Conservation (phyloP, 2,888 invertebrate genomes). For the Temnothorax unifasciatus region DNA sequence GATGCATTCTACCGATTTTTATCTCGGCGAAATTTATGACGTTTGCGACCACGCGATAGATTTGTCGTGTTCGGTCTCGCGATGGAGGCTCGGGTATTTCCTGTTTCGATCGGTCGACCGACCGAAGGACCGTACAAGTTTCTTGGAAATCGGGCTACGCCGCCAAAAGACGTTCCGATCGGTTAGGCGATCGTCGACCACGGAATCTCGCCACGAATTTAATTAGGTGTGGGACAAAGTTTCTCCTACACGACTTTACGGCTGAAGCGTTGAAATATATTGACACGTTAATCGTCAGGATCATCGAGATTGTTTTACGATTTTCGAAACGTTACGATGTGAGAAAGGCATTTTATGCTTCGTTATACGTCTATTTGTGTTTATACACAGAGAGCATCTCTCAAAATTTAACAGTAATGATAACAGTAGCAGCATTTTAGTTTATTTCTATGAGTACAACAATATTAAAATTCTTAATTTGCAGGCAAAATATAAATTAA, state of each 20-base stretch:
- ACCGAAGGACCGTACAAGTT: conserved; percentile 10
- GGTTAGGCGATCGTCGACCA: conserved; percentile 32
- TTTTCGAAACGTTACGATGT: conserved; percentile 24
- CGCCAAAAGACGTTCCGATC: conserved; percentile 44
- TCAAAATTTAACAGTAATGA: not conserved
- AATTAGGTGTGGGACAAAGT: conserved; percentile 60
- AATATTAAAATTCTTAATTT: not conserved
- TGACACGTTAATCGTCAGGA: conserved; percentile 46
- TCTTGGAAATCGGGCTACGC: conserved; percentile 29
- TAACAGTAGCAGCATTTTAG: not conserved
- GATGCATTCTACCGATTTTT: conserved; percentile 50
- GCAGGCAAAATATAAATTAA: not conserved
- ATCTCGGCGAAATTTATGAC: conserved; percentile 57
- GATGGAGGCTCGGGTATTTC: conserved; percentile 48
- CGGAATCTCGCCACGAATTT: conserved; percentile 45
- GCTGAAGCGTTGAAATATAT: conserved; percentile 51
- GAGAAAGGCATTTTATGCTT: conserved; percentile 22
- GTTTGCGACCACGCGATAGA: conserved; percentile 39
- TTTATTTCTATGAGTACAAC: not conserved
- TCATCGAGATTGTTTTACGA: conserved; percentile 11
- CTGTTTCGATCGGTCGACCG: conserved; percentile 48
- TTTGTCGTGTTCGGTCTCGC: conserved; percentile 52
- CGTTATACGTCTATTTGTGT: not conserved
- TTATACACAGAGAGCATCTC: not conserved
- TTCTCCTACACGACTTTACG: conserved; percentile 51